phyloP scores from a whole-genome alignment of 2,888 invertebrate genomes.

The Acanthosepion lycidas region DNA sequence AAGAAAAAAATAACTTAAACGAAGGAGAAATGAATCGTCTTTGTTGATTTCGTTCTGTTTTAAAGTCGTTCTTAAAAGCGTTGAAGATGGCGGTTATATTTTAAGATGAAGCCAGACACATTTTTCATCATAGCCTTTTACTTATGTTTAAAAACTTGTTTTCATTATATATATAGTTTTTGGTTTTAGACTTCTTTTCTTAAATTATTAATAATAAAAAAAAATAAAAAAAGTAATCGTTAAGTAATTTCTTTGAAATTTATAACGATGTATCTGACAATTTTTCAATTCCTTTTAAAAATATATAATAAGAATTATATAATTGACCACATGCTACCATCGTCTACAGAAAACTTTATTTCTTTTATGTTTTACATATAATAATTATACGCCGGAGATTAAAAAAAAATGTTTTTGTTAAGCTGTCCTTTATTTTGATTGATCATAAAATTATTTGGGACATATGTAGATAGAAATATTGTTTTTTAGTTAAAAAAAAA shows the following conservation, averaged over 20 bases:
- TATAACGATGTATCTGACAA: neutral
- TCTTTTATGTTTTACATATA: too few relatives aligned
- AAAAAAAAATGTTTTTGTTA: too few relatives aligned
- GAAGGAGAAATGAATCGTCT: too few relatives aligned
- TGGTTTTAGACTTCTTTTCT: neutral
- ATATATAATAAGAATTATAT: neutral
- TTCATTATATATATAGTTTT: neutral
- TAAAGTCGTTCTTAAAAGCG: neutral
- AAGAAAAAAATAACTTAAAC: neutral
- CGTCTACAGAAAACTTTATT: neutral
- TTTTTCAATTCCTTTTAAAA: too few relatives aligned
- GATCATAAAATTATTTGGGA: too few relatives aligned
- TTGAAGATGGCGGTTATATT: slow-evolving; percentile 15
- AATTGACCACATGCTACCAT: neutral
- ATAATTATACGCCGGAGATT: too few relatives aligned
- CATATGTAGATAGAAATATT: neutral
- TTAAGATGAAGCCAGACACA: neutral
- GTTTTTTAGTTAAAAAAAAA: neutral
- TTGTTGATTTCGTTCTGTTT: neutral
- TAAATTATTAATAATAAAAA: neutral
- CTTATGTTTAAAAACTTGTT: neutral
- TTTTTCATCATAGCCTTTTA: too few relatives aligned
- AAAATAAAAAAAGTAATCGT: neutral
- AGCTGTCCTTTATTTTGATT: too few relatives aligned
- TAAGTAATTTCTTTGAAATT: neutral